Conservation (phyloP, 2,888 invertebrate genomes). For the Aproaerema taeniolella region DNA sequence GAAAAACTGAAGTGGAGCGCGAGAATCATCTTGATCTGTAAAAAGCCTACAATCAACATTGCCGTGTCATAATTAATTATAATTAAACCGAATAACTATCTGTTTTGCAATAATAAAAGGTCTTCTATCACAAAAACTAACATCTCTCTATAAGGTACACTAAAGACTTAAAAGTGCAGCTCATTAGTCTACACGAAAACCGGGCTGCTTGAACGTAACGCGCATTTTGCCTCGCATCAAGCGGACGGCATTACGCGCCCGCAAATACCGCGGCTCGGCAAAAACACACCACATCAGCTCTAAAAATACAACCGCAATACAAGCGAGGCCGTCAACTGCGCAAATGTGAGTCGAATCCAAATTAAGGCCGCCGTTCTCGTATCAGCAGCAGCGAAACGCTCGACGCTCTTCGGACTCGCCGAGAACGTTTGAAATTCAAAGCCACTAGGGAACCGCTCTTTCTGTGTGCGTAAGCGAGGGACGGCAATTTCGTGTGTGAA, state of each 20-base stretch:
- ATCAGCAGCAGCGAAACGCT: slow-evolving; percentile 35
- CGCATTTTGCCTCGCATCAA: slow-evolving; percentile 33
- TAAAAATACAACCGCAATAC: slow-evolving; percentile 56
- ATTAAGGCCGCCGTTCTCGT: slow-evolving; percentile 54
- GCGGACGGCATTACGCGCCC: slow-evolving; percentile 35
- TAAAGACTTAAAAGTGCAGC: slow-evolving; percentile 23
- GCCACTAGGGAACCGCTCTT: slow-evolving; percentile 22
- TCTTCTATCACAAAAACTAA: slow-evolving; percentile 34
- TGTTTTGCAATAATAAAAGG: slow-evolving; percentile 18
- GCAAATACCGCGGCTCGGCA: slow-evolving; percentile 39
- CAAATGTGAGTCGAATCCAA: slow-evolving; percentile 41
- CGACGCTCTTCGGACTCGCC: neutral
- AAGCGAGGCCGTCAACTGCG: slow-evolving; percentile 33
- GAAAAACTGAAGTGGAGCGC: neutral
- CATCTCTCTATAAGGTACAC: slow-evolving; percentile 31
- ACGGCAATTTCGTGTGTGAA: slow-evolving; percentile 23
- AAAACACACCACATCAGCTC: slow-evolving; percentile 69
- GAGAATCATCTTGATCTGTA: slow-evolving; percentile 7
- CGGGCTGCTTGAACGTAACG: slow-evolving; percentile 13
- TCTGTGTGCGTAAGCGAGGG: slow-evolving; percentile 23
- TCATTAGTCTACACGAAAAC: slow-evolving; percentile 28
- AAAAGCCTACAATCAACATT: slow-evolving; percentile 6
- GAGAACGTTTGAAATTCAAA: slow-evolving; percentile 34
- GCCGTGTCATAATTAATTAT: slow-evolving; percentile 10
- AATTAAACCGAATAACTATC: slow-evolving; percentile 14